Base-by-base conservation (phyloP, 2,888 invertebrate species). In the Eupelmus urozonus region DNA sequence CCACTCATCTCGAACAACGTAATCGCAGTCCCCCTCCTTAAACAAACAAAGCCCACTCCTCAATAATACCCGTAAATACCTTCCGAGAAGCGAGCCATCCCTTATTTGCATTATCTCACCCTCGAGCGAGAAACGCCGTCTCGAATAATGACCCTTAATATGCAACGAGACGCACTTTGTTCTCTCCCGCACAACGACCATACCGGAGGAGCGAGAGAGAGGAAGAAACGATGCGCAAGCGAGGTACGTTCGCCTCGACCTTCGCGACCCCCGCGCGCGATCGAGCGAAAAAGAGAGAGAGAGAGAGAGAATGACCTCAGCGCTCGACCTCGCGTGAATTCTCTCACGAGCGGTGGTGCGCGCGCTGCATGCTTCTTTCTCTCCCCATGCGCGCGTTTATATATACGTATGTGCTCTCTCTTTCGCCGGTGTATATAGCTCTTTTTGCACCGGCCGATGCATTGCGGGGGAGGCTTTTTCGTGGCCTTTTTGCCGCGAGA, bases 281-380 rank as follows among this genome's bases (percentile, higher is more conserved):
- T 67, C 40, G 18, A 57, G 9, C 82, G 45, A 51, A 27, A n/a
- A 23, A 62, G 59, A 59, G 18, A 65, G 60, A 7, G 42, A 59
- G 49, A 72, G 13, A 40, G 62, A 65, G 29, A 51, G 51, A 76
- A 75, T 79, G 82, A 83, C 83, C 83, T 82, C 69, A 78, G 13
- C 69, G 76, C 82, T 82, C 73, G 82, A 82, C 79, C 82, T 82
- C 71, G 83, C 83, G 82, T 82, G 83, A 83, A 82, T 83, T 83
- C 83, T 83, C 83, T 83, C 83, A 83, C 83, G 84, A 83, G 80
- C 59, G 20, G 23, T 25, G 23, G 49, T 40, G 20, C 27, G 53
- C 70, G 65, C 23, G 5, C 70, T 51, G 34, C 65, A 27, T 29
- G 55, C 55, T 23, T 16, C n/a, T n/a, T n/a, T n/a, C n/a, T n/a